A percentile compares a stretch with the other conserved stretches of the same genome.
Conservation (phyloP, 2,113 vertebrate species). For the Craseonycteris thonglongyai region DNA sequence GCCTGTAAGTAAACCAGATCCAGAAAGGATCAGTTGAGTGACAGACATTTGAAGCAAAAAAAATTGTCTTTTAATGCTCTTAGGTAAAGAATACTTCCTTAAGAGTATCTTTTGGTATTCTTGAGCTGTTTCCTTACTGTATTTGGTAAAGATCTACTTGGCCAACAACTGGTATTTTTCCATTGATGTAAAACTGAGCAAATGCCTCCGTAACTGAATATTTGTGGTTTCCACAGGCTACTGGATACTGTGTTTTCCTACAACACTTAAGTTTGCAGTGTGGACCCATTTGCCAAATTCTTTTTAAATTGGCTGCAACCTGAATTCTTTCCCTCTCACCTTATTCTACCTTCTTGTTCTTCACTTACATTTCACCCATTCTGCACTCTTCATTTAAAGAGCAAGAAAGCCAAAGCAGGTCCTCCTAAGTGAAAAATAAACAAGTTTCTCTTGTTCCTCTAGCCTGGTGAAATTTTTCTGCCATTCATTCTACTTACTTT, state of each 20-base stretch:
- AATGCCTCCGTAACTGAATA: conserved; percentile 39
- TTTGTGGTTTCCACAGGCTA: conserved; percentile 33
- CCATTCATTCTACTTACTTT: background rate
- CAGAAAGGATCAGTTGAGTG: background rate
- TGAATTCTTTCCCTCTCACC: conserved; percentile 20
- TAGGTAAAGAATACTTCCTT: conserved; percentile 7
- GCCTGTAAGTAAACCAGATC: background rate
- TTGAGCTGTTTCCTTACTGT: conserved; percentile 7
- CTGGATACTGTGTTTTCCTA: conserved; percentile 44
- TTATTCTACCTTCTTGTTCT: conserved; percentile 3
- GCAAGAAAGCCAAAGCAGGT: background rate
- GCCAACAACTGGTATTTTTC: conserved; percentile 53
- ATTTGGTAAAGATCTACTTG: conserved; percentile 16
- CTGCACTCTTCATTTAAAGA: conserved; percentile 40
- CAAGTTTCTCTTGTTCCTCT: background rate
- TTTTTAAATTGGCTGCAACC: conserved; percentile 18
- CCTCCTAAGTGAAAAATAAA: conserved; percentile 42
- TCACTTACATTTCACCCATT: too few species aligned
- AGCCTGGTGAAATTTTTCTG: background rate
- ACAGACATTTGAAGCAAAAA: background rate
- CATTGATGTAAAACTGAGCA: conserved; percentile 20
- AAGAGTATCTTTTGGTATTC: background rate
- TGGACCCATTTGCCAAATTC: conserved; percentile 32
- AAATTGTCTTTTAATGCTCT: background rate
- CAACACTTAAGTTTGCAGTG: background rate